Base-by-base conservation (phyloP, 2,113 vertebrate genomes). In the Bos javanicus region DNA sequence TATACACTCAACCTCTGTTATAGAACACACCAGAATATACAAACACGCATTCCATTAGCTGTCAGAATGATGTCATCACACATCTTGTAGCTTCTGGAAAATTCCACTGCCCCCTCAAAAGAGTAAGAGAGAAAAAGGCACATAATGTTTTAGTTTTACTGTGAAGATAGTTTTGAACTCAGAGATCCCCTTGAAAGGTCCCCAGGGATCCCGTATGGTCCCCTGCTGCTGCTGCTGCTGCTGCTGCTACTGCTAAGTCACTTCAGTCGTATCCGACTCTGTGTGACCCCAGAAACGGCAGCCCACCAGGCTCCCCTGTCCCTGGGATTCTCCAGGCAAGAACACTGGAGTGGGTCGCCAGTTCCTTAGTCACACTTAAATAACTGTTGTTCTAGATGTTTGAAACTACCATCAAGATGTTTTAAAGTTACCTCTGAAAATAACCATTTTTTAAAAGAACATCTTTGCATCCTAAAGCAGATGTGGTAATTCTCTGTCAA, bases 391-490 rank as follows among this genome's bases (percentile, higher is more conserved):
- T 95, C 60, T 86, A 43, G 50, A 57, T 74, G 26, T 86, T 86
- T 48, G 81, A 93, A 60, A 80, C 74, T 14, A 52, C 57, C 54
- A 14, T 64, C 16, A 48, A 23, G 16, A 52, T 71, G 28, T 57
- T 76, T 87, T 87, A 39, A 81, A 84, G 52, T 90, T 36, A 76
- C n/a, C 28, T 76, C 33, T 86, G 56, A 57, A 91, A 87, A 26
- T 64, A 76, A 16, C 17, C 15, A 23, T 56, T 56, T 82, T 48
- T 94, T 87, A 71, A 48, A 76, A 76, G 6, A 43, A 60, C 23
- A 26, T 48, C 74, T 86, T 67, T 82, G 86, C 52, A 82, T 48
- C 14, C 17, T 43, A 26, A 62, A 46, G 60, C 10, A 16, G 23
- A 5, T 78, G 30, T 87, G 84, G 9, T 54, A 26, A 54, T 82